Evolutionary conservation across 1,140 invertebrate genomes (phyloP), one percentile per base, ranked within the genome.

Genomic region (Papilio machaon): DNA sequence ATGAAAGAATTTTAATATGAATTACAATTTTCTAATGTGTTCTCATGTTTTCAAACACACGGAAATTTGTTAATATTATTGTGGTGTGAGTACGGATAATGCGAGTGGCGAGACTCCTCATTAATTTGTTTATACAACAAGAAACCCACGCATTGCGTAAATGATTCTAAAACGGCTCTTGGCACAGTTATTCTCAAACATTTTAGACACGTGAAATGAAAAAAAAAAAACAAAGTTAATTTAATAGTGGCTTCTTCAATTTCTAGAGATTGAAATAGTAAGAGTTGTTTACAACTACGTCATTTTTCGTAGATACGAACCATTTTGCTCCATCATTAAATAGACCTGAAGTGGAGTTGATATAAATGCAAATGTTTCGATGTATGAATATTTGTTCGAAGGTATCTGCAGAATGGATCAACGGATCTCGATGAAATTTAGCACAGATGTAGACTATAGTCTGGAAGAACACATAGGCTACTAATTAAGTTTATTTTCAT

Each of bases 61-160:
- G 15, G 17, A 70, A 35, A 70, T 35, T 17, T 15, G 64, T 67
- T 67, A 70, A 4, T 54, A 54, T 54, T 54, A 13, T 13, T 35
- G 13, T 70, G 19, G 60, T 10, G 60, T 67, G 11, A 15, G 3
- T 70, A 70, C 11, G 64, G 64, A 70, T 70, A 70, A 35, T 70
- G 64, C 11, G 64, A 70, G 64, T 70, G 64, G 4, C 38, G 38
- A 43, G 38, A 43, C 64, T 70, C 64, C 64, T 70, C 64, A 70
- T 70, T 70, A 70, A 13, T 70, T 70, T 70, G 64, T 70, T 70
- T 70, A 70, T 70, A 30, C 64, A 70, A 70, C 64, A 70, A 70
- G 64, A 70, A 70, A 70, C 64, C 64, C 30, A 70, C 64, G 64
- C 64, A 70, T 35, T 8, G 13, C 64, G 64, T 70, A 70, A 70